Conservation (phyloP, 1,140 invertebrate species). For the Nasonia longicornis region DNA sequence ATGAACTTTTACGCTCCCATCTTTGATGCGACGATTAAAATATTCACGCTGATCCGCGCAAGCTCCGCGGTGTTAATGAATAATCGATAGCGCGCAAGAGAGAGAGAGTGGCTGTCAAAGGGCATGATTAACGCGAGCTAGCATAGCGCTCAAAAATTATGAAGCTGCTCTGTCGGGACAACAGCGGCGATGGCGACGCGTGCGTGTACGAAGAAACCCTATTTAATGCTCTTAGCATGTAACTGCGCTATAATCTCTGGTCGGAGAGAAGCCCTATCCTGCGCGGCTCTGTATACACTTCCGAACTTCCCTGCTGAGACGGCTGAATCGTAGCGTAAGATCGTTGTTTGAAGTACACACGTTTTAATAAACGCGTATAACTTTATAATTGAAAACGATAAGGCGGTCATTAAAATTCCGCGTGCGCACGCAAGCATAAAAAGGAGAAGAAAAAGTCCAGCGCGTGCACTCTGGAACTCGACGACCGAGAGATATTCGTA, state of each 20-base stretch:
- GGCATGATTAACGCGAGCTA: constrained; percentile 1
- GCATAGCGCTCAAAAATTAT: background rate
- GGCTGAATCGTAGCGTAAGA: too few species aligned
- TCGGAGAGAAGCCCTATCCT: constrained; percentile 53
- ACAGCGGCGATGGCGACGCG: background rate
- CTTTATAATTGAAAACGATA: constrained; percentile 33
- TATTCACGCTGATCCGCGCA: background rate
- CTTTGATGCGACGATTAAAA: too few species aligned
- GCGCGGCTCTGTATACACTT: background rate
- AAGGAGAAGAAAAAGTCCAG: background rate
- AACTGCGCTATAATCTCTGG: constrained; percentile 54
- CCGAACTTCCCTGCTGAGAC: background rate
- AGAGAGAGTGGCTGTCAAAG: background rate
- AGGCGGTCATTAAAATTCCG: constrained; percentile 29
- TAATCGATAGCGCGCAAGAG: background rate
- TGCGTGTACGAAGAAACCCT: constrained; percentile 48
- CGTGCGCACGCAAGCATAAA: too few species aligned
- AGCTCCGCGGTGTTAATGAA: background rate
- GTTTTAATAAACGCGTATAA: background rate
- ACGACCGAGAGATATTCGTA: background rate
- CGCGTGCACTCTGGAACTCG: background rate
- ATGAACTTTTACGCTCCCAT: too few species aligned
- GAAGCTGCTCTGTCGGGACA: background rate
- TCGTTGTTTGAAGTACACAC: too few species aligned
- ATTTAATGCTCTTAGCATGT: constrained; percentile 54